phyloP scores from a whole-genome alignment of 2,113 vertebrate genomes.

The Probosciger aterrimus region DNA sequence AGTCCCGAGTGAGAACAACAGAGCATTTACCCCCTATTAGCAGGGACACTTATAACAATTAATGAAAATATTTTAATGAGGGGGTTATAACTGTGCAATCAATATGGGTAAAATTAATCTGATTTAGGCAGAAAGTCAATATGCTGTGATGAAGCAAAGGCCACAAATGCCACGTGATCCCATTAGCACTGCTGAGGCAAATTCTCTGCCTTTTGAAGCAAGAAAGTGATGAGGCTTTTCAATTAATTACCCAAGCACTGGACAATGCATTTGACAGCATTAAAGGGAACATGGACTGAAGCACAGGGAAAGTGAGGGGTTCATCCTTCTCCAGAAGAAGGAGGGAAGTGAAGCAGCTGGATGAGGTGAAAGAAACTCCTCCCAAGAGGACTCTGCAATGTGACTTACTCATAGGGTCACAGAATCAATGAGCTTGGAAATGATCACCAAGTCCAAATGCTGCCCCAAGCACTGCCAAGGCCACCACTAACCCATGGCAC shows the following conservation, averaged over 20 bases:
- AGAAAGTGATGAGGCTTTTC: neutral
- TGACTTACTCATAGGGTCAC: neutral
- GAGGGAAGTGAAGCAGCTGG: neutral
- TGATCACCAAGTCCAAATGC: neutral
- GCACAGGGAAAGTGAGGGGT: neutral
- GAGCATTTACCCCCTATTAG: neutral
- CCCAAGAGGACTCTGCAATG: neutral
- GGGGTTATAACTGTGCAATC: neutral
- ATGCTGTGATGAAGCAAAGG: neutral
- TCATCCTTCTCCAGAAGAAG: neutral
- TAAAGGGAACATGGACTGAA: neutral
- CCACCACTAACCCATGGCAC: neutral
- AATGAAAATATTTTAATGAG: neutral
- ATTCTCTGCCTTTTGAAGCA: neutral
- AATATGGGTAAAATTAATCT: conserved; percentile 4
- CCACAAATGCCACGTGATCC: neutral
- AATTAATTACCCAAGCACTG: neutral
- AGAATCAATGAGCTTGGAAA: neutral
- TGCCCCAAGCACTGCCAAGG: neutral
- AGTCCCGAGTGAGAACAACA: neutral
- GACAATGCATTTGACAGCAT: neutral
- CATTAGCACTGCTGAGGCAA: neutral
- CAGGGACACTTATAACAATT: neutral
- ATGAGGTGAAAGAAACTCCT: neutral
- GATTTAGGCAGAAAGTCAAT: conserved; percentile 45